Evolutionary conservation across 92 coral and sea anemone genomes (phyloP).

Genomic region (Epizoanthus ramosus): DNA sequence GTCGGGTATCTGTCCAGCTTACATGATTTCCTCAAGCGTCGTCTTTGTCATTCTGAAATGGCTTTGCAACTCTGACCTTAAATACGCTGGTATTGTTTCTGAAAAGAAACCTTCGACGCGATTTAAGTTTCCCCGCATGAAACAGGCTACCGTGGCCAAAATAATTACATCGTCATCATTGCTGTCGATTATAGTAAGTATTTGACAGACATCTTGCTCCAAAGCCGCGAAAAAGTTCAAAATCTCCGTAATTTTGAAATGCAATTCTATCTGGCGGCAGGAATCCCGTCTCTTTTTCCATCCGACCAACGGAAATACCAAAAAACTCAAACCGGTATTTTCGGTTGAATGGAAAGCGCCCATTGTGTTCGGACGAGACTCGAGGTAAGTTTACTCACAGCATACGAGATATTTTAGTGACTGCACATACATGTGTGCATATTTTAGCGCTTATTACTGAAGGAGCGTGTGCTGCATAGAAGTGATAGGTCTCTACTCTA

Average conservation of each 20-base stretch:
- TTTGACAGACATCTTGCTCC: constrained; percentile 20
- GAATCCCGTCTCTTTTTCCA: too few relatives aligned
- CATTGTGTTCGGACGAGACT: too few relatives aligned
- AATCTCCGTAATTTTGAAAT: constrained; percentile 14
- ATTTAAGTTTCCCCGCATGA: constrained; percentile 45
- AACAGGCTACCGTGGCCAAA: constrained; percentile 36
- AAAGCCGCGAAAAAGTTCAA: constrained; percentile 4
- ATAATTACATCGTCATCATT: constrained; percentile 37
- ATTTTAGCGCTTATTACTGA: too few relatives aligned
- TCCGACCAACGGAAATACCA: too few relatives aligned
- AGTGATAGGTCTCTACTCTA: too few relatives aligned
- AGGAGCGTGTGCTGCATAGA: too few relatives aligned
- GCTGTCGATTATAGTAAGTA: neutral
- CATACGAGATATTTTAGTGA: too few relatives aligned
- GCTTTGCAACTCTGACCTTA: constrained; percentile 38
- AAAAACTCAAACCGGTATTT: too few relatives aligned
- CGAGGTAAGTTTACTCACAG: too few relatives aligned
- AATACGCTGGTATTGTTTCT: constrained; percentile 43
- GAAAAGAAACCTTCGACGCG: constrained; percentile 35
- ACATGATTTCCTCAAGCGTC: constrained; percentile 59
- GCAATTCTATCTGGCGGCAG: too few relatives aligned
- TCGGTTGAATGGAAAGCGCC: too few relatives aligned
- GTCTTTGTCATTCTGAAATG: constrained; percentile 48
- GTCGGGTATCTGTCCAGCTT: constrained; percentile 54
- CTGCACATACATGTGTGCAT: too few relatives aligned